Percentiles rank a stretch among this genome's conserved stretches.
Evolutionary conservation across 2,888 invertebrate genomes (phyloP).

Genomic region (Aproaerema taeniolella): DNA sequence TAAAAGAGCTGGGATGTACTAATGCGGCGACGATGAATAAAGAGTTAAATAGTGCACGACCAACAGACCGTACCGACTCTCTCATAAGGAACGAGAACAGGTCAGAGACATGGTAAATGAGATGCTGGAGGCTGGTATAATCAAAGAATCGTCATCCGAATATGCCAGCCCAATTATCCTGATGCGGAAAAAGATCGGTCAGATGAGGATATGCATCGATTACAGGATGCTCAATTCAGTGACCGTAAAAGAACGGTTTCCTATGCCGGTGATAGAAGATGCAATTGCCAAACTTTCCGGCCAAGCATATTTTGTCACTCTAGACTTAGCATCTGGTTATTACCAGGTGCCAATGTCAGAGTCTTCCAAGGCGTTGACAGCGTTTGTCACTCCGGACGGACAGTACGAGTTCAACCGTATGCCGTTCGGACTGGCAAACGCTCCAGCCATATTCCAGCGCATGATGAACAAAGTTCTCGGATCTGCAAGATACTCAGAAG

Average conservation of each 20-base stretch:
- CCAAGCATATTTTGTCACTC: neutral
- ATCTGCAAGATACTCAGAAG: neutral
- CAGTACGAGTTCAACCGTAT: no score
- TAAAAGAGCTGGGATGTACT: neutral
- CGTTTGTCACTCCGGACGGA: no score
- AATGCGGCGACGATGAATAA: neutral
- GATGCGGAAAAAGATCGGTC: slow-evolving; percentile 13
- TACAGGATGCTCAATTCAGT: slow-evolving; percentile 7
- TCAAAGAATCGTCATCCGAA: slow-evolving; percentile 8
- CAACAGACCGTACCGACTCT: slow-evolving; percentile 10
- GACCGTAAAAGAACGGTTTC: slow-evolving; percentile 12
- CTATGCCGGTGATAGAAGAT: slow-evolving; percentile 13
- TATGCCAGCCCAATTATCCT: slow-evolving; percentile 17
- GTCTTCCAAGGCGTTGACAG: slow-evolving; percentile 1
- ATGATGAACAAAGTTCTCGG: slow-evolving; percentile 16
- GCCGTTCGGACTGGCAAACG: no score
- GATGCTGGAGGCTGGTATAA: slow-evolving; percentile 8
- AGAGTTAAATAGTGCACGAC: neutral
- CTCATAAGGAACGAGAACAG: slow-evolving; percentile 1
- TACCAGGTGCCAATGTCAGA: slow-evolving; percentile 13
- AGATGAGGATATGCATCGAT: slow-evolving; percentile 11
- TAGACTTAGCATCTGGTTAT: no score
- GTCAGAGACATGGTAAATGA: slow-evolving; percentile 9
- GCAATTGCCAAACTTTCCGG: slow-evolving; percentile 6
- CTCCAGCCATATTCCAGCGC: slow-evolving; percentile 19